Conservation (phyloP, 2,888 invertebrate genomes). For the Drosophila limbata region DNA sequence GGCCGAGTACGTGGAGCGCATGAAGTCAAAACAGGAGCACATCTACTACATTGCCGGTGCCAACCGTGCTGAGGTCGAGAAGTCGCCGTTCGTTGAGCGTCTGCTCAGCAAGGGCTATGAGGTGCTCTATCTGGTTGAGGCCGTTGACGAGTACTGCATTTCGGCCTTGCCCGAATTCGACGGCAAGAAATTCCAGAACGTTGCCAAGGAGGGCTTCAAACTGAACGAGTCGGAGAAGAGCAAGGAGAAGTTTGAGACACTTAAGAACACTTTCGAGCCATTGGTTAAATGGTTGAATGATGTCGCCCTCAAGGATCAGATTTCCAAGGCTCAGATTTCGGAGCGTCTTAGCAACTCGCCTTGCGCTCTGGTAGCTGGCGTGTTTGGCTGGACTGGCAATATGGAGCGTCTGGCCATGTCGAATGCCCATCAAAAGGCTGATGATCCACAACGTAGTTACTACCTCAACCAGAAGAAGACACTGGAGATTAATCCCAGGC, state of each 20-base stretch:
- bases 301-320: slow-evolving; percentile 91
- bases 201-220: slow-evolving; percentile 98
- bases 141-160: slow-evolving; percentile 99
- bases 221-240: slow-evolving; percentile 90
- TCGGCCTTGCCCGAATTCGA: slow-evolving; percentile 99
- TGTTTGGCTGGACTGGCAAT: slow-evolving; percentile 99
- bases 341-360: slow-evolving; percentile 96
- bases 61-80: slow-evolving; percentile 93
- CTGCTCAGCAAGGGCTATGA: slow-evolving; percentile 97
- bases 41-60: slow-evolving; percentile 99
- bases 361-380: slow-evolving; percentile 97
- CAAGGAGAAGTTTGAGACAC: slow-evolving; percentile 91
- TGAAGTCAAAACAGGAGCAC: slow-evolving; percentile 97
- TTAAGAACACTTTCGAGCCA: slow-evolving; percentile 93
- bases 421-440: slow-evolving; percentile 98
- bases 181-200: slow-evolving; percentile 99
- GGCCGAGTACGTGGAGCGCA: slow-evolving; percentile 95
- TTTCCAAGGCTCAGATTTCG: slow-evolving; percentile 93
- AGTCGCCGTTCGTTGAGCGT: slow-evolving; percentile 98
- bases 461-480: slow-evolving; percentile 98
- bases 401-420: slow-evolving; percentile 98
- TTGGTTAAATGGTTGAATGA: slow-evolving; percentile 95
- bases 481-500: slow-evolving; percentile 98
- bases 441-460: slow-evolving; percentile 94
- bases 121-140: slow-evolving; percentile 96